A percentile compares a stretch with the other conserved stretches of the same genome.
Conservation (phyloP, 2,888 invertebrate species). For the Erynnis tages region DNA sequence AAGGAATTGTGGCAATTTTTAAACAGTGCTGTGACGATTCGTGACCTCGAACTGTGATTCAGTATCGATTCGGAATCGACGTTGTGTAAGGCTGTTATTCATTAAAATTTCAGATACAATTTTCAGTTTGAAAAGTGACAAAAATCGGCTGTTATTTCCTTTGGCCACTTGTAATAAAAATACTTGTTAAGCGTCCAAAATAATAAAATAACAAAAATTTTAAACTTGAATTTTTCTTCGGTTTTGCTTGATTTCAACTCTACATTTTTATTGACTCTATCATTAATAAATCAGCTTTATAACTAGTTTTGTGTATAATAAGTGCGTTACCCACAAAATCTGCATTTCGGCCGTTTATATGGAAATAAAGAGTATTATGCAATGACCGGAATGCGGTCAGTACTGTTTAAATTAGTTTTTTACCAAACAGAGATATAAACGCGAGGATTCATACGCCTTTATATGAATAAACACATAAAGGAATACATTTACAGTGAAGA, state of each 20-base stretch:
- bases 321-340: neutral
- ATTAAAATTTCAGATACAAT: neutral
- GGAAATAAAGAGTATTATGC: slow-evolving; percentile 23
- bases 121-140: neutral
- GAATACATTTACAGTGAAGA: neutral
- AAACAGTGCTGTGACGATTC: slow-evolving; percentile 21
- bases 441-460: slow-evolving; percentile 6
- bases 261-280: neutral
- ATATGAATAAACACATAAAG: slow-evolving; percentile 1
- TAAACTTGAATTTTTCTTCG: neutral
- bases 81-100: slow-evolving; percentile 24
- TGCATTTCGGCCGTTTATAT: slow-evolving; percentile 13
- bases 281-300: neutral
- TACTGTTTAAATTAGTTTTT: slow-evolving; percentile 13
- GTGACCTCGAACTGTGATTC: slow-evolving; percentile 15
- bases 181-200: too few relatives aligned
- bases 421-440: neutral
- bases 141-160: neutral
- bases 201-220: too few relatives aligned
- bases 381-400: slow-evolving; percentile 20
- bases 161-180: too few relatives aligned
- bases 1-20: slow-evolving; percentile 17
- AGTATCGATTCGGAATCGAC: slow-evolving; percentile 9
- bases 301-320: slow-evolving; percentile 1
- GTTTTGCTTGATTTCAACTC: neutral